Conservation (phyloP, 2,113 vertebrate species). For the Prochilodus magdalenae region DNA sequence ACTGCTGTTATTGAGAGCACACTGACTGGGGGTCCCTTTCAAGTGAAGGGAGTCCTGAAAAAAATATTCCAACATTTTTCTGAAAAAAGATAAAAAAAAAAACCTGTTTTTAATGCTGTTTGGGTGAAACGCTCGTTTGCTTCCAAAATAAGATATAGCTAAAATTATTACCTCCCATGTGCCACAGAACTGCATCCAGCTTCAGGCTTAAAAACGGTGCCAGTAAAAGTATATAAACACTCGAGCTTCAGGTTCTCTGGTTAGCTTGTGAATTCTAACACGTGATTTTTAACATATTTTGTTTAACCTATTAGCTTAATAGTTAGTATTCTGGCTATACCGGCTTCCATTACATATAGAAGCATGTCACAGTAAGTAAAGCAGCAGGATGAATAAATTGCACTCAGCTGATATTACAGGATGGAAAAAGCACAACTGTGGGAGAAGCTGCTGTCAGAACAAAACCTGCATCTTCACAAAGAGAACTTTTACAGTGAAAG, state of each 20-base stretch:
- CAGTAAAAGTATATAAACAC: neutral
- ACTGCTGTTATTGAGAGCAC: conserved; percentile 55
- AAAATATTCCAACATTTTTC: neutral
- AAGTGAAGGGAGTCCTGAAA: neutral
- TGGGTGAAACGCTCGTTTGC: neutral
- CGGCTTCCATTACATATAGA: too few species aligned
- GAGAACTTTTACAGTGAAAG: too few species aligned
- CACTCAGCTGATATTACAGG: too few species aligned
- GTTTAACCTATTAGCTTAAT: neutral
- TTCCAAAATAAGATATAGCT: neutral
- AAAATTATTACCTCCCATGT: neutral
- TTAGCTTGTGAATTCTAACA: neutral
- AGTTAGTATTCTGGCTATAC: too few species aligned
- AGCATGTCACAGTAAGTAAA: too few species aligned
- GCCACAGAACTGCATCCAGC: neutral
- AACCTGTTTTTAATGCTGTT: neutral
- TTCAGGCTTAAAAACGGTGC: neutral
- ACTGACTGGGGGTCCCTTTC: conserved; percentile 21
- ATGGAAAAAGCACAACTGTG: too few species aligned
- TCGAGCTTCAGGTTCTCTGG: too few species aligned
- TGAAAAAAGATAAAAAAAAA: neutral
- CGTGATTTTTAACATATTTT: neutral
- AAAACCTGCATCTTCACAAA: too few species aligned
- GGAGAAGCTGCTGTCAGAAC: too few species aligned
- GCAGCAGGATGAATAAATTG: too few species aligned